Evolutionary conservation across 2,888 invertebrate genomes (phyloP).

Genomic region (Caradrina kadenii): DNA sequence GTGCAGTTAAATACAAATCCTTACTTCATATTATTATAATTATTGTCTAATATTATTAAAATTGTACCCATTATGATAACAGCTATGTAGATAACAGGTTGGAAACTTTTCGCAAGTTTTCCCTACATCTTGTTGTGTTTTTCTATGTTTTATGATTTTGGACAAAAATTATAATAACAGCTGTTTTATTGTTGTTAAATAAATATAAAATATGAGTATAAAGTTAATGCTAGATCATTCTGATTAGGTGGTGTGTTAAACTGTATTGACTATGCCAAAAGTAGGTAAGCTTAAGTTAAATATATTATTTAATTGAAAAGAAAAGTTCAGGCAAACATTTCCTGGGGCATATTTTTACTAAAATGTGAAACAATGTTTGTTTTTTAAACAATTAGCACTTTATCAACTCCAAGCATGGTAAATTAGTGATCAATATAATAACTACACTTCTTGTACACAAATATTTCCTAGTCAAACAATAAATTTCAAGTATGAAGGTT

Average conservation of each 20-base stretch:
- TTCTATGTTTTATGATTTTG: neutral
- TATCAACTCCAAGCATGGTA: neutral
- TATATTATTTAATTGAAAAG: neutral
- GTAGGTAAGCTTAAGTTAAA: neutral
- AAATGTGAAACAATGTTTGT: conserved; percentile 2
- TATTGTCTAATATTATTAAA: neutral
- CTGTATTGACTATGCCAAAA: neutral
- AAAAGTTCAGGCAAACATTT: conserved; percentile 12
- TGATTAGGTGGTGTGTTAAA: neutral
- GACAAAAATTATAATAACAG: neutral
- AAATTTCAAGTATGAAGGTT: conserved; percentile 21
- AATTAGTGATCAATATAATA: neutral
- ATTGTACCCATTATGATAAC: neutral
- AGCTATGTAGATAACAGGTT: neutral
- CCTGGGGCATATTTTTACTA: neutral
- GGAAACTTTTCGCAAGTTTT: neutral
- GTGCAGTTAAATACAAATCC: conserved; percentile 19
- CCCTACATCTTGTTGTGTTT: neutral
- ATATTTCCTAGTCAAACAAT: conserved; percentile 14
- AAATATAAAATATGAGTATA: neutral
- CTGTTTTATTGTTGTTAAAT: neutral
- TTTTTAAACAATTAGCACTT: neutral
- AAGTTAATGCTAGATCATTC: conserved; percentile 4
- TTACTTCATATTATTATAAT: conserved; percentile 8
- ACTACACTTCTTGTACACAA: neutral